These are phyloP conservation scores for Paratilapia polleni DNA, from an alignment of 2,113 vertebrate genomes.

Conservation along the genomic window DNA sequence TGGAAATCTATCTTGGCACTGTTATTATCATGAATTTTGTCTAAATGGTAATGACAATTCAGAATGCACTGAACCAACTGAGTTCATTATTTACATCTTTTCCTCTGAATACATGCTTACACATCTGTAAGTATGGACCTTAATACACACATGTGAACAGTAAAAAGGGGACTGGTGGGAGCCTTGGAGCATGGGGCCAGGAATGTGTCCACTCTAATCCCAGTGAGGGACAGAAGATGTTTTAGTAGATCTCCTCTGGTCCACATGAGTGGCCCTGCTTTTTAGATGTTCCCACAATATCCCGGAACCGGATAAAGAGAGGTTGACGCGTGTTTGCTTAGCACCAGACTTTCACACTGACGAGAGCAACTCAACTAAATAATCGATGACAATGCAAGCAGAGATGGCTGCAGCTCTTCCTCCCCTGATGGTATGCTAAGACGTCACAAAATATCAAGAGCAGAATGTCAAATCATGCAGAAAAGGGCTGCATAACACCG, in stretches of 20 bases:
- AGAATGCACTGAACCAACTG: neutral
- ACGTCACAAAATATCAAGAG: constrained; percentile 75
- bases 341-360: constrained; percentile 77
- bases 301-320: constrained; percentile 76
- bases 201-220: constrained; percentile 77
- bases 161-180: constrained; percentile 11
- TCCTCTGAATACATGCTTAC: neutral
- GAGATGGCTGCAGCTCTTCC: constrained; percentile 65
- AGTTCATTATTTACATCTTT: neutral
- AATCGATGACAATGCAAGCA: constrained; percentile 80
- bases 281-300: constrained; percentile 64
- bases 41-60: neutral
- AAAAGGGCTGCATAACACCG: constrained; percentile 48
- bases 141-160: neutral
- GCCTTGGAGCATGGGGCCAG: constrained; percentile 31
- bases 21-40: neutral
- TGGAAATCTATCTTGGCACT: neutral
- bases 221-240: constrained; percentile 74
- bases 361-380: constrained; percentile 76
- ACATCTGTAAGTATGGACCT: neutral
- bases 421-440: constrained; percentile 70
- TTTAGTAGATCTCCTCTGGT: constrained; percentile 80
- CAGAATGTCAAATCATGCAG: constrained; percentile 52
- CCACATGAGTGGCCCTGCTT: constrained; percentile 64
- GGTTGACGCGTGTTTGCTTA: constrained; percentile 76